Evolutionary conservation across 1,140 invertebrate genomes (phyloP), one percentile per base, ranked within the genome.

Genomic region (Drosophila bocki): DNA sequence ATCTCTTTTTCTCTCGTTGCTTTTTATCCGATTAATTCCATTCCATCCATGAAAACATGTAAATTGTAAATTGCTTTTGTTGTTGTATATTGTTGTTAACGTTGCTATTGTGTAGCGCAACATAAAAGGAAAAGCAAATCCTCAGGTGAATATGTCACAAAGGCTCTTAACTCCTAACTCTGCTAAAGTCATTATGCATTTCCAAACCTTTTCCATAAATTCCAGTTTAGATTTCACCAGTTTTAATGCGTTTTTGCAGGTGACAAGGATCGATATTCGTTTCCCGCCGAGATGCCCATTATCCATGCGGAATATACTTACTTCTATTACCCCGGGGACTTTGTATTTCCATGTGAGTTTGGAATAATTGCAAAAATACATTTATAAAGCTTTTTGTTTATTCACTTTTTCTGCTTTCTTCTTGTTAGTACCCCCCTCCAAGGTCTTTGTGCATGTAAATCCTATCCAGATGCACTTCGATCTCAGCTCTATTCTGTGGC

Each of bases 261-360:
- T 62, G 98, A 99, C 93, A 96, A 97, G 92, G 96, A 96, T 82
- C 94, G 95, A 50, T 95, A 97, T 78, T 96, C 96, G 51, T 94
- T 99, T 77, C 98, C 98, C 9, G 95, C 96, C 44, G 97, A 99
- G 91, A 96, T 98, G 68, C 96, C 97, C 42, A 95, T 98, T 47
- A 90, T 99, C 37, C 98, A 99, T 93, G 96, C 98, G 4, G 99
- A 99, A 92, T 97, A 99, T 82, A 98, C 98, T 2, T 97, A 98
- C 87, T 99, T 98, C 93, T 99, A 99, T 93, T 99, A 99, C 94
- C 98, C 98, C 12, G 98, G 97, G 51, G 97, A 98, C 88, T 95
- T 97, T 47, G 96, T 96, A 75, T 99, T 98, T 95, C 98, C 98
- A 93, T 94, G 98, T 98, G 94, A 95, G 95, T 82, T 9, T 12